Evolutionary conservation across 35 echinoderm and acorn worm species (phyloP).

Genomic region (Amphiura filiformis): DNA sequence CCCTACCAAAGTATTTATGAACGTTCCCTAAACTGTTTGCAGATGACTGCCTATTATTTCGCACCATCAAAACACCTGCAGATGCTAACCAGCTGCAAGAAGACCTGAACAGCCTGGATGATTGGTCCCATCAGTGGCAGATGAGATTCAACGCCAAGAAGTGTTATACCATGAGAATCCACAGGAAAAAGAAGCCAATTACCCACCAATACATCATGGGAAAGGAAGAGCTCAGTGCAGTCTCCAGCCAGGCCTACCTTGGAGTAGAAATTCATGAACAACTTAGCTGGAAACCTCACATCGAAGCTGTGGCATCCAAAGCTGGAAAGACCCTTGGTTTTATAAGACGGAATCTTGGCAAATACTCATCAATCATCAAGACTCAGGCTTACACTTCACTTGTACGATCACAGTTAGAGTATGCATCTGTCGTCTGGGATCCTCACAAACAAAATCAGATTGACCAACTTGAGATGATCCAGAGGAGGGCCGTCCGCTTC

Average conservation of each 20-base stretch:
- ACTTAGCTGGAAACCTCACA: neutral
- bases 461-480: too few species aligned
- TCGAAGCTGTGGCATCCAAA: constrained; percentile 18
- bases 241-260: neutral
- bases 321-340: constrained; percentile 3
- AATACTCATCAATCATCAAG: neutral
- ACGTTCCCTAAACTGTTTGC: constrained; percentile 16
- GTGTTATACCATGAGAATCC: neutral
- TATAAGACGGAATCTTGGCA: neutral
- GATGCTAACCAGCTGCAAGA: constrained; percentile 1
- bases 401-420: constrained; percentile 10
- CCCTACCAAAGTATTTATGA: too few species aligned
- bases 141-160: constrained; percentile 12
- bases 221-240: neutral
- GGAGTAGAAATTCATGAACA: neutral
- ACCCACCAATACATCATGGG: neutral
- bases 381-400: constrained; percentile 9
- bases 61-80: neutral
- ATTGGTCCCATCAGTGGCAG: constrained; percentile 16
- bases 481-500: too few species aligned
- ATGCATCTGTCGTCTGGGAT: too few species aligned
- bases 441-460: too few species aligned
- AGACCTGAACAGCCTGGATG: too few species aligned
- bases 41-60: constrained; percentile 23
- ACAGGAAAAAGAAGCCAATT: too few species aligned